A percentile compares a stretch with the other conserved stretches of the same genome.
Evolutionary conservation across 2,888 invertebrate genomes (phyloP).

Genomic region (Chymomyza fuscimana): DNA sequence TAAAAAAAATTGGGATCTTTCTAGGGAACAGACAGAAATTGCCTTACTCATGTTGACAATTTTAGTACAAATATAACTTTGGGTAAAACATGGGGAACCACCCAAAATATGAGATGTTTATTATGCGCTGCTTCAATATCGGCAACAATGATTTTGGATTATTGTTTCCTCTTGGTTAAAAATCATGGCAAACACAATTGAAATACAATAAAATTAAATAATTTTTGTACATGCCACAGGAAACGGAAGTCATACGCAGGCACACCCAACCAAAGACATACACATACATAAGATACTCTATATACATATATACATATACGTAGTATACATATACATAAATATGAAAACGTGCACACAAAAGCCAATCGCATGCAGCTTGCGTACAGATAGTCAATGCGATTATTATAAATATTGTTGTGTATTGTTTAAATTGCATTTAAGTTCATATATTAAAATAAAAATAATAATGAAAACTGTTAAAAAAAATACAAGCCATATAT

Average conservation of each 20-base stretch:
- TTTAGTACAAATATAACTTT: background rate
- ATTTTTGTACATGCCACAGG: constrained; percentile 69
- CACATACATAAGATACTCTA: background rate
- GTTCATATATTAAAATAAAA: constrained; percentile 61
- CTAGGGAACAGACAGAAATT: too few relatives aligned
- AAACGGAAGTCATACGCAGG: constrained; percentile 51
- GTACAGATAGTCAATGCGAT: constrained; percentile 4
- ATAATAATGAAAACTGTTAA: constrained; percentile 5
- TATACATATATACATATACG: background rate
- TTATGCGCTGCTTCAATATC: constrained; percentile 25
- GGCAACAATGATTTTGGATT: constrained; percentile 43
- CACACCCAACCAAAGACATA: constrained; percentile 27
- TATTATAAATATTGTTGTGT: constrained; percentile 67
- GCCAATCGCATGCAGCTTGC: background rate
- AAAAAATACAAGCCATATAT: constrained; percentile 50
- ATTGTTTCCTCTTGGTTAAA: constrained; percentile 31
- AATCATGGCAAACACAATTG: constrained; percentile 58
- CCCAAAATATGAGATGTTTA: constrained; percentile 1
- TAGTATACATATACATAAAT: background rate
- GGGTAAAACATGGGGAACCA: too few relatives aligned
- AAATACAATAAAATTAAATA: constrained; percentile 67
- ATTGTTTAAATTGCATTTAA: constrained; percentile 63
- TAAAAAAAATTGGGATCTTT: too few relatives aligned
- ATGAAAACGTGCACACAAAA: background rate
- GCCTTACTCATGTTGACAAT: background rate